Evolutionary conservation across 2,113 vertebrate genomes (phyloP).

Genomic region (Bubo blakistoni): DNA sequence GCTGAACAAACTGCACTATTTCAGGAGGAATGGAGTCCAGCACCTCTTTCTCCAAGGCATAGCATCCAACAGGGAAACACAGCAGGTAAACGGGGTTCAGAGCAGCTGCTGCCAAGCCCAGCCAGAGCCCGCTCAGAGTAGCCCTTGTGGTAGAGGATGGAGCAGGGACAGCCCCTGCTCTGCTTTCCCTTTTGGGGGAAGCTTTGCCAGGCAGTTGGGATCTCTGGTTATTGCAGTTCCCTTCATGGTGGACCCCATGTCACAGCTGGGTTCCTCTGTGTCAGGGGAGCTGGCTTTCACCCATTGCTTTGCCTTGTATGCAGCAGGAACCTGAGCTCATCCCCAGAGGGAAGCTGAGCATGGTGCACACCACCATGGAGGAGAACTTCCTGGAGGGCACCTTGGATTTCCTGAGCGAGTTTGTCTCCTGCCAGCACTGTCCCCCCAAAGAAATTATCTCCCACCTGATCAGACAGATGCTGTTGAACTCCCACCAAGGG

Average conservation of each 20-base stretch:
- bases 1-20: conserved; percentile 70
- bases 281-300: neutral
- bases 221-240: neutral
- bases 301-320: conserved; percentile 41
- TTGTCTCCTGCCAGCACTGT: conserved; percentile 79
- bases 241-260: neutral
- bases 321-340: conserved; percentile 71
- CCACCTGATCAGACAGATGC: conserved; percentile 80
- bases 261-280: neutral
- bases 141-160: neutral
- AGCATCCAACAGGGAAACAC: conserved; percentile 44
- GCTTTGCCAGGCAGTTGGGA: neutral
- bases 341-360: conserved; percentile 79
- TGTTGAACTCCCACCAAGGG: conserved; percentile 72
- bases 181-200: neutral
- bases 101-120: neutral
- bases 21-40: conserved; percentile 66
- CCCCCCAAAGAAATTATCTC: conserved; percentile 80
- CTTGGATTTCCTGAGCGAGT: conserved; percentile 86
- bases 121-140: neutral
- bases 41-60: conserved; percentile 70
- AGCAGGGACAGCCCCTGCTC: neutral
- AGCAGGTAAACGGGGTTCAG: conserved; percentile 62
- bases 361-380: conserved; percentile 86
- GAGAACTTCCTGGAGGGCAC: conserved; percentile 86